These are phyloP conservation scores for Noctua janthina DNA, from an alignment of 2,888 invertebrate species.

Conservation along the genomic window DNA sequence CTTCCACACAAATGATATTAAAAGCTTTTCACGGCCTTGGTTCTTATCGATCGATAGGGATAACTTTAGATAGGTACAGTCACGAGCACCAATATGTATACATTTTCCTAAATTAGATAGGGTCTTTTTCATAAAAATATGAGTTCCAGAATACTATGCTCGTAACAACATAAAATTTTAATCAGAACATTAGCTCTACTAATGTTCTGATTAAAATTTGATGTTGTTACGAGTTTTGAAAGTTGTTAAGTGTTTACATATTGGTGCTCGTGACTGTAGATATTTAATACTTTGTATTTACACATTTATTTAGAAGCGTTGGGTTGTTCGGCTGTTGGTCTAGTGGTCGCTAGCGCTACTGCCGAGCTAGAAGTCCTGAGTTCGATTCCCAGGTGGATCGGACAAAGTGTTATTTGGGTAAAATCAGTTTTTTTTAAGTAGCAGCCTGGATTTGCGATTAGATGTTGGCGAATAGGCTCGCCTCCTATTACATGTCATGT, in stretches of 20 bases:
- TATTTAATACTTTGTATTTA: background rate
- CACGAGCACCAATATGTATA: too few relatives aligned
- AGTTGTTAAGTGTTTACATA: too few relatives aligned
- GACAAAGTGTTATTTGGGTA: background rate
- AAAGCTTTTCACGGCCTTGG: conserved; percentile 5
- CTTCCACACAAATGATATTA: background rate
- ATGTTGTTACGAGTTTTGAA: too few relatives aligned
- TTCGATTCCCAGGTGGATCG: background rate
- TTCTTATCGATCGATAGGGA: conserved; percentile 9
- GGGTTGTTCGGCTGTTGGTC: background rate
- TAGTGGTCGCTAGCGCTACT: background rate
- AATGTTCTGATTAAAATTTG: too few relatives aligned
- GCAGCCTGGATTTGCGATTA: background rate
- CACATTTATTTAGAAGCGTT: too few relatives aligned
- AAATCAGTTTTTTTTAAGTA: background rate
- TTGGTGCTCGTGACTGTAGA: too few relatives aligned
- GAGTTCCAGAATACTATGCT: too few relatives aligned
- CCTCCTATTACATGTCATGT: background rate
- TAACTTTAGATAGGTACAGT: background rate
- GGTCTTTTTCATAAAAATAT: too few relatives aligned
- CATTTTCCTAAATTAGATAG: too few relatives aligned
- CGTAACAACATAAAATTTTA: too few relatives aligned
- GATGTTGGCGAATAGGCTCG: background rate
- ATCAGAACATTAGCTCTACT: too few relatives aligned
- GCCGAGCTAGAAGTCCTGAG: background rate